A percentile compares a stretch with the other conserved stretches of the same genome.
These are phyloP conservation scores for Etheostoma perlongum DNA, from an alignment of 2,797 vertebrate genomes.

Conservation along the genomic window DNA sequence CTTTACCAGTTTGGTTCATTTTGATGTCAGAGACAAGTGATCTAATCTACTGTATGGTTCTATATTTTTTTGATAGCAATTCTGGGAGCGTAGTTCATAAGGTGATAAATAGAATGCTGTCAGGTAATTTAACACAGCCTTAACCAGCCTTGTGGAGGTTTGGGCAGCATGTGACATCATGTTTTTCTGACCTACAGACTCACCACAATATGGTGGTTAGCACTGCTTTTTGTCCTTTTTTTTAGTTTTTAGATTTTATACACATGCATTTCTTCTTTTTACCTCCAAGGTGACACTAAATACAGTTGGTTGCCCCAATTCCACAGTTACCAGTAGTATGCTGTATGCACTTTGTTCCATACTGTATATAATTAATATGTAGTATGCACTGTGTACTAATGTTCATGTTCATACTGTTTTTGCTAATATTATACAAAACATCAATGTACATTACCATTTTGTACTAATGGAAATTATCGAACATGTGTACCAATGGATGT, in stretches of 20 bases:
- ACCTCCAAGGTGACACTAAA: background rate
- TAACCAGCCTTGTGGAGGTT: constrained; percentile 7
- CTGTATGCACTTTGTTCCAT: background rate
- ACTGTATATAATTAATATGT: background rate
- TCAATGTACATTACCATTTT: background rate
- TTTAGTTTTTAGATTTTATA: background rate
- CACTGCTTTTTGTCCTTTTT: background rate
- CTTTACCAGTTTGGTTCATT: constrained; percentile 1
- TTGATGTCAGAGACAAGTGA: constrained; percentile 22
- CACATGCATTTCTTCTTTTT: background rate
- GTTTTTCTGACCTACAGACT: constrained; percentile 15
- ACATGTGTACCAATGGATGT: background rate
- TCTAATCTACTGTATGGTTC: background rate
- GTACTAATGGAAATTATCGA: background rate
- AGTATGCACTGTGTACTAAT: too few species aligned
- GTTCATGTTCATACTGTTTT: background rate
- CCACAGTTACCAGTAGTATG: background rate
- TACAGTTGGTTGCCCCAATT: background rate
- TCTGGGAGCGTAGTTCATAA: background rate
- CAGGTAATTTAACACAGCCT: constrained; percentile 27
- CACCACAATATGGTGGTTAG: background rate
- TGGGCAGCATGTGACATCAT: background rate
- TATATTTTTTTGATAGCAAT: constrained; percentile 7
- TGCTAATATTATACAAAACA: background rate
- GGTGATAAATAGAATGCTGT: constrained; percentile 34